phyloP scores from a whole-genome alignment of 2,113 vertebrate species.

The Gracilinanus agilis region DNA sequence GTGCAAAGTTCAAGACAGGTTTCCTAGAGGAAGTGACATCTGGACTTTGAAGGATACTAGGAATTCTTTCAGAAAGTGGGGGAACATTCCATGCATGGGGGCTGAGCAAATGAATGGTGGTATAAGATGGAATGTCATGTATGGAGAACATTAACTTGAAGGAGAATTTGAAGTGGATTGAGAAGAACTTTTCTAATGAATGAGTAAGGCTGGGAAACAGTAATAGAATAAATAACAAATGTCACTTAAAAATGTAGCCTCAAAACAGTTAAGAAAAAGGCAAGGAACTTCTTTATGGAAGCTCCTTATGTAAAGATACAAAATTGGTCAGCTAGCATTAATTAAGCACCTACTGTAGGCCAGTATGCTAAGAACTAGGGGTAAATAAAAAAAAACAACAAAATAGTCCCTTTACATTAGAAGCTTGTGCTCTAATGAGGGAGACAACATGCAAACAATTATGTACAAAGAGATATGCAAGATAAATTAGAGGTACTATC shows the following conservation, averaged over 20 bases:
- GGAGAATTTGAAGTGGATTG: neutral
- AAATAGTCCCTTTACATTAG: neutral
- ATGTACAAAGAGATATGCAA: neutral
- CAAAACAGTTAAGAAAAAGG: neutral
- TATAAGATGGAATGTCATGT: neutral
- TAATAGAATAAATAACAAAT: neutral
- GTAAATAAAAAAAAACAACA: neutral
- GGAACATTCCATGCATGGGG: neutral
- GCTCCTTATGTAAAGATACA: neutral
- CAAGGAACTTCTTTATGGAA: rapidly evolving
- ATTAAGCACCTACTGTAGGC: neutral
- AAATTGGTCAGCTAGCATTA: neutral
- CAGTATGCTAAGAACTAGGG: neutral
- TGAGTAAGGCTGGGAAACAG: no score
- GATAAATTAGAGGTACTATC: neutral
- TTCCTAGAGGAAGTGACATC: neutral
- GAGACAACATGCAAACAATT: neutral
- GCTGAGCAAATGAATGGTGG: neutral
- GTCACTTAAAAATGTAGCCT: neutral
- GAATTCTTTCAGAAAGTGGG: neutral
- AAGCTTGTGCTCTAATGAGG: neutral
- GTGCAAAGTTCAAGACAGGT: neutral
- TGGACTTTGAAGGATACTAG: neutral
- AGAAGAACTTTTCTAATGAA: neutral
- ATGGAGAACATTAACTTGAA: neutral